Percentiles rank a stretch among this genome's conserved stretches.
Conservation (phyloP, 1,140 invertebrate species). For the Drosophila neocordata region DNA sequence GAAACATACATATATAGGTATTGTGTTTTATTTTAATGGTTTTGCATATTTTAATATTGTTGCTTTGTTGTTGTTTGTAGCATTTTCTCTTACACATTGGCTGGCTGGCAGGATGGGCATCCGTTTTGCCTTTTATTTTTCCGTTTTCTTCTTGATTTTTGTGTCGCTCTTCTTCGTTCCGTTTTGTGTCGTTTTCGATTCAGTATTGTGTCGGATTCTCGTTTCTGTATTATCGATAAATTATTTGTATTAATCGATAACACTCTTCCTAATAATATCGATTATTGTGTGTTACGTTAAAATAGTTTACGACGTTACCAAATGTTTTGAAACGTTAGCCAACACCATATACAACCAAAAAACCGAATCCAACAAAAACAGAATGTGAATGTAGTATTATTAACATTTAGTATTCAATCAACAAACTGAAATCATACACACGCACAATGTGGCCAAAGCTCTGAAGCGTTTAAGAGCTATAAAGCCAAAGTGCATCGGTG, state of each 20-base stretch:
- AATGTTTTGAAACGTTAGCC: background rate
- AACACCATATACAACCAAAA: constrained; percentile 2
- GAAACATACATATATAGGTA: background rate
- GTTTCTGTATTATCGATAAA: too few relatives aligned
- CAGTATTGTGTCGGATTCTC: too few relatives aligned
- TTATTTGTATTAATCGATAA: too few relatives aligned
- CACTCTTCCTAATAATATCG: background rate
- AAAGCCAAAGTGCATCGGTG: background rate
- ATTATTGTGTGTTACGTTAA: background rate
- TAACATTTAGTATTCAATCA: constrained; percentile 4
- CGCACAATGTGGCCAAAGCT: constrained; percentile 5
- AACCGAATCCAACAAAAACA: constrained; percentile 14
- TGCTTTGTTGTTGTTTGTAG: background rate
- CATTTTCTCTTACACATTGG: background rate
- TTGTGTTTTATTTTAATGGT: background rate
- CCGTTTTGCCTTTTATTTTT: too few relatives aligned
- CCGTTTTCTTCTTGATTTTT: too few relatives aligned
- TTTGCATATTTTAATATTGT: background rate
- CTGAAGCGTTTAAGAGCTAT: background rate
- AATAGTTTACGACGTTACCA: background rate
- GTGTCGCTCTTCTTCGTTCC: too few relatives aligned
- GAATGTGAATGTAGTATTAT: constrained; percentile 20
- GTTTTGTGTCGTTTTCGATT: too few relatives aligned
- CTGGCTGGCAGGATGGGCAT: too few relatives aligned
- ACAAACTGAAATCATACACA: constrained; percentile 2